phyloP scores from a whole-genome alignment of 2,797 vertebrate species.

The Jordanella pulchra region DNA sequence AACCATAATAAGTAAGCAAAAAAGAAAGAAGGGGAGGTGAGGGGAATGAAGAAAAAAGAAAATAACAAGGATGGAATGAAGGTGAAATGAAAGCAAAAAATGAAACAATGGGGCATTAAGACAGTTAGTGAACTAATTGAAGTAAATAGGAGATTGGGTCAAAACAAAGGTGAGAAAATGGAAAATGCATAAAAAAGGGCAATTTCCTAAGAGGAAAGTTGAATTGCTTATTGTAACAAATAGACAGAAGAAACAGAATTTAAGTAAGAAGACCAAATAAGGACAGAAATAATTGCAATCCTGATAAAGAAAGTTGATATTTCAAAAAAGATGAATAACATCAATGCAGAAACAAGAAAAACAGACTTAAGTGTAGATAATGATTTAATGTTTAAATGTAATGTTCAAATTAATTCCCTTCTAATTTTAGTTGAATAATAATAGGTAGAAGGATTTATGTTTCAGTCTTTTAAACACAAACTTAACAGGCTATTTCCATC shows the following conservation, averaged over 20 bases:
- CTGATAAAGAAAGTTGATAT: not conserved
- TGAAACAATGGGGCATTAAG: not conserved
- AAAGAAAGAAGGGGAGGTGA: too few species aligned
- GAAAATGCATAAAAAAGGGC: not conserved
- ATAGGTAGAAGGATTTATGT: conserved; percentile 44
- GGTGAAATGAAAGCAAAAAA: not conserved
- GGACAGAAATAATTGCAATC: not conserved
- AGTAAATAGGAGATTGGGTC: not conserved
- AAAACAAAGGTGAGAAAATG: not conserved
- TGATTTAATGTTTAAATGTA: too few species aligned
- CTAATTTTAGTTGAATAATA: conserved; percentile 13
- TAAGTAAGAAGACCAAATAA: not conserved
- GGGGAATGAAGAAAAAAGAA: not conserved
- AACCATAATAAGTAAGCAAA: not conserved
- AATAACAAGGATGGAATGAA: not conserved
- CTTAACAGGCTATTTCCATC: conserved; percentile 57
- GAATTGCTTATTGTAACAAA: not conserved
- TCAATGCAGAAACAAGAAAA: not conserved
- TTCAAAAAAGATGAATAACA: not conserved
- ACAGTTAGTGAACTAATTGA: not conserved
- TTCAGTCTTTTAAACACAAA: conserved; percentile 15
- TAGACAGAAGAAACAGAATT: not conserved
- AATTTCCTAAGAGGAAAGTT: not conserved
- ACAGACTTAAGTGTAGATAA: too few species aligned
- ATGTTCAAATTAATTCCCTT: conserved; percentile 55